These are phyloP conservation scores for Loxodonta africana DNA, from an alignment of 2,113 vertebrate species.

Conservation along the genomic window DNA sequence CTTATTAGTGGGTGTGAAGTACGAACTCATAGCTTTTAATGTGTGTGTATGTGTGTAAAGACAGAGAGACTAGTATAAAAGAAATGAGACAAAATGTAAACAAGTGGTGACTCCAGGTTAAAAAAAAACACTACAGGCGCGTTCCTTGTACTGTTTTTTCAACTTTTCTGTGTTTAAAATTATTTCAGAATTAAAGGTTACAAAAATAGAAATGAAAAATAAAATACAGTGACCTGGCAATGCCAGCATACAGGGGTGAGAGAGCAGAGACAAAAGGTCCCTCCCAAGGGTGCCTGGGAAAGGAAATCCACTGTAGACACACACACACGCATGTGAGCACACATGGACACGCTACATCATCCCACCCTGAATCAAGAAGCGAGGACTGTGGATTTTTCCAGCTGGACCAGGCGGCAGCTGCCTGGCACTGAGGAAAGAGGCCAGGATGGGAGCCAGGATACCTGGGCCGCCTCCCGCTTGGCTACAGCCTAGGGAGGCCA, in stretches of 20 bases:
- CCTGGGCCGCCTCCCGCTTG: constrained; percentile 51
- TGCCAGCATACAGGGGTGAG: background rate
- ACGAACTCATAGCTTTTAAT: background rate
- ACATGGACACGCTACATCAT: fast-evolving
- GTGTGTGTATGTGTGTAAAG: background rate
- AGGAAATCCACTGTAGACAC: background rate
- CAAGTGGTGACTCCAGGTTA: background rate
- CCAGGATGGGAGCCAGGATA: constrained; percentile 59
- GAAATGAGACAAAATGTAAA: background rate
- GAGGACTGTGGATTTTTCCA: constrained; percentile 60
- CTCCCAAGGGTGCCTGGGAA: background rate
- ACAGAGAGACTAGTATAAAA: background rate
- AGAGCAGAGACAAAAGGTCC: background rate
- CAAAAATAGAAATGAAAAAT: background rate
- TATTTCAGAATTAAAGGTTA: background rate
- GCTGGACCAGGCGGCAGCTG: background rate
- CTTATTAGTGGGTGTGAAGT: too few relatives aligned
- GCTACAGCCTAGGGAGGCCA: background rate
- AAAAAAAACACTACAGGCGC: background rate
- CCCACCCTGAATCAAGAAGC: background rate
- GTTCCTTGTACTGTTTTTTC: background rate
- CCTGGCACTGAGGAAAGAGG: constrained; percentile 65
- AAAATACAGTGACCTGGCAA: background rate
- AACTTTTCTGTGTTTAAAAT: constrained; percentile 29
- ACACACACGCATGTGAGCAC: too few relatives aligned